Conservation (phyloP, 2,888 invertebrate genomes). For the Heliconius erato region DNA sequence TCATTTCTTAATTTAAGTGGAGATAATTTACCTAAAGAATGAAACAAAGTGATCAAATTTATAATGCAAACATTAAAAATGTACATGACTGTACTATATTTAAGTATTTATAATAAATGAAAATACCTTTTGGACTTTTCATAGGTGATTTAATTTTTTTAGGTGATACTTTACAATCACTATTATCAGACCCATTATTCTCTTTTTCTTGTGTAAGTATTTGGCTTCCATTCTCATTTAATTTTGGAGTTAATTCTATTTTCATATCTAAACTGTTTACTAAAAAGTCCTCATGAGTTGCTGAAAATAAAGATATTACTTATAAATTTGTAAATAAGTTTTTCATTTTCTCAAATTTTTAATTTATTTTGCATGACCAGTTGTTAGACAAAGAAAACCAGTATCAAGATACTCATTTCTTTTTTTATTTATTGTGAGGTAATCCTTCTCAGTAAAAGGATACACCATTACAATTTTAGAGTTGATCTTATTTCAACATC, state of each 20-base stretch:
- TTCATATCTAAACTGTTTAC: not conserved
- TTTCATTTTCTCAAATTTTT: too few species aligned
- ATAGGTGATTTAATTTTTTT: conserved; percentile 39
- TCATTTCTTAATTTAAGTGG: conserved; percentile 1
- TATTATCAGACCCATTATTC: not conserved
- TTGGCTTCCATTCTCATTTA: not conserved
- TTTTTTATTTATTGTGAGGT: too few species aligned
- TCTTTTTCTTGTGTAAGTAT: not conserved
- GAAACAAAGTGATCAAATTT: not conserved
- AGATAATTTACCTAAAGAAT: conserved; percentile 9
- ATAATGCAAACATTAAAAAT: too few species aligned
- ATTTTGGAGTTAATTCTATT: not conserved
- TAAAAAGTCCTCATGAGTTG: not conserved
- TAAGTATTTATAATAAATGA: not conserved
- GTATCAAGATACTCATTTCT: too few species aligned
- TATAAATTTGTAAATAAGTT: too few species aligned
- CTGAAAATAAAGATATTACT: not conserved
- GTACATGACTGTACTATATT: too few species aligned
- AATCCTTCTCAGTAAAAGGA: too few species aligned
- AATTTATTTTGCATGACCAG: too few species aligned
- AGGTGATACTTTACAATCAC: not conserved
- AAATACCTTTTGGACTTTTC: conserved; percentile 51
- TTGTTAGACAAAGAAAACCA: too few species aligned
- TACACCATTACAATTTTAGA: too few species aligned
- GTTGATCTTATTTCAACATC: too few species aligned